Evolutionary conservation across 2,888 invertebrate genomes (phyloP).

Genomic region (Drosophila fulvimacula): DNA sequence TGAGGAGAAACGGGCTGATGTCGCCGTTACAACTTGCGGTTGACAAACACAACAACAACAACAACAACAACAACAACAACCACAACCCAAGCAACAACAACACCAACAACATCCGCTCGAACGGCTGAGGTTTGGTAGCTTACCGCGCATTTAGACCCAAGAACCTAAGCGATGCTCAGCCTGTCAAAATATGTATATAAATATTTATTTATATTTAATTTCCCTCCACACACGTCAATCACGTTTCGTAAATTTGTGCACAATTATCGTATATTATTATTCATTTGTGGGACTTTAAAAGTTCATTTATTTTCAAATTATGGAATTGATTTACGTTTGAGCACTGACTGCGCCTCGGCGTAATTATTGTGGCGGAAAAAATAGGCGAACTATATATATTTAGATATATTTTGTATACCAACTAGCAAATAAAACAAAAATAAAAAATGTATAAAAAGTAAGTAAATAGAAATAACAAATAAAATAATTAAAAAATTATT

Average conservation of each 20-base stretch:
- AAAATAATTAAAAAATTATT: no score
- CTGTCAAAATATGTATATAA: slow-evolving; percentile 36
- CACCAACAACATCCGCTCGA: not conserved
- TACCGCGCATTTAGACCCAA: no score
- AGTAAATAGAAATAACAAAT: no score
- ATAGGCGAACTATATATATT: not conserved
- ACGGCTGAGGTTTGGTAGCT: not conserved
- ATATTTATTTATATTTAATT: not conserved
- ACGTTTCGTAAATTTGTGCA: slow-evolving; percentile 51
- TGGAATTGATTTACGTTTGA: slow-evolving; percentile 13
- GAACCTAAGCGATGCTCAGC: slow-evolving; percentile 38
- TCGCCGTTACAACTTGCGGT: slow-evolving; percentile 46
- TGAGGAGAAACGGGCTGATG: slow-evolving; percentile 32
- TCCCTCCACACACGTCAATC: slow-evolving; percentile 47
- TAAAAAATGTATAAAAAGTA: no score
- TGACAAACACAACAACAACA: slow-evolving; percentile 21
- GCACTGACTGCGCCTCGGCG: slow-evolving; percentile 5
- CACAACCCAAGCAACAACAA: not conserved
- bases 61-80: slow-evolving; percentile 10
- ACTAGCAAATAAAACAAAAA: no score
- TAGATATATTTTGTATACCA: no score
- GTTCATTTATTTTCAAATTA: slow-evolving; percentile 23
- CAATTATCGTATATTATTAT: slow-evolving; percentile 50
- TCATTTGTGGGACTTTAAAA: slow-evolving; percentile 41
- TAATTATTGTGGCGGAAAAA: not conserved